Percentiles rank a stretch among this genome's conserved stretches.
These are phyloP conservation scores for Erethizon dorsatum DNA, from an alignment of 2,797 vertebrate species.

Conservation along the genomic window DNA sequence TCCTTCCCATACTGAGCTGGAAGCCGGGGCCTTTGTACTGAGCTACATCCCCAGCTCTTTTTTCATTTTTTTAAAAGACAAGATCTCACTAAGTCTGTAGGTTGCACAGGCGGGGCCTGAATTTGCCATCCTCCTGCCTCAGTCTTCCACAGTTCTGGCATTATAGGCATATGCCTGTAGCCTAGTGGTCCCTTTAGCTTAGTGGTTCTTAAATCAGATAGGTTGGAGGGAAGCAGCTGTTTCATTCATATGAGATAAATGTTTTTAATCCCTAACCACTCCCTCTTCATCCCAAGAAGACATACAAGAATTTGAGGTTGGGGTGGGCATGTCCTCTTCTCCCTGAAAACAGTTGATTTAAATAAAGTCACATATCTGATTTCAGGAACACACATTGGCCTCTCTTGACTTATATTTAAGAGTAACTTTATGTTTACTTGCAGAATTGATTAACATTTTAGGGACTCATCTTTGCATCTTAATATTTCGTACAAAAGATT, in stretches of 20 bases:
- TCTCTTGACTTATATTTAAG: conserved; percentile 54
- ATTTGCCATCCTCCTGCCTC: not conserved
- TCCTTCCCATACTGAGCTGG: not conserved
- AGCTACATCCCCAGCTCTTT: not conserved
- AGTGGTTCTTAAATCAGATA: conserved; percentile 51
- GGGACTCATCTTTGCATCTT: conserved; percentile 60
- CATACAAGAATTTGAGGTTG: not conserved
- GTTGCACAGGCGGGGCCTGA: not conserved
- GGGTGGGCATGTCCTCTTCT: not conserved
- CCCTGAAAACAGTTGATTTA: conserved; percentile 34
- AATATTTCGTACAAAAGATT: conserved; percentile 18
- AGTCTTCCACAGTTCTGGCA: not conserved
- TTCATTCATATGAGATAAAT: conserved; percentile 8
- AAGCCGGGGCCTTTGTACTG: not conserved
- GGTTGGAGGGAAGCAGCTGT: conserved; percentile 3
- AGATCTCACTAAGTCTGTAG: not conserved
- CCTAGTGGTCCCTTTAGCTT: not conserved
- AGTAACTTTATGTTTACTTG: conserved; percentile 54
- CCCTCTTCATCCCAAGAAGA: not conserved
- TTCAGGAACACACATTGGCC: conserved; percentile 4
- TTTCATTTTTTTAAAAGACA: not conserved
- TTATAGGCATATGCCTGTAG: not conserved
- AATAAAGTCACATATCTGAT: conserved; percentile 47
- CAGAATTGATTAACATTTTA: conserved; percentile 50
- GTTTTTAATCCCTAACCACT: not conserved